phyloP scores from a whole-genome alignment of 1,140 invertebrate genomes.

The Temnothorax curvispinosus region DNA sequence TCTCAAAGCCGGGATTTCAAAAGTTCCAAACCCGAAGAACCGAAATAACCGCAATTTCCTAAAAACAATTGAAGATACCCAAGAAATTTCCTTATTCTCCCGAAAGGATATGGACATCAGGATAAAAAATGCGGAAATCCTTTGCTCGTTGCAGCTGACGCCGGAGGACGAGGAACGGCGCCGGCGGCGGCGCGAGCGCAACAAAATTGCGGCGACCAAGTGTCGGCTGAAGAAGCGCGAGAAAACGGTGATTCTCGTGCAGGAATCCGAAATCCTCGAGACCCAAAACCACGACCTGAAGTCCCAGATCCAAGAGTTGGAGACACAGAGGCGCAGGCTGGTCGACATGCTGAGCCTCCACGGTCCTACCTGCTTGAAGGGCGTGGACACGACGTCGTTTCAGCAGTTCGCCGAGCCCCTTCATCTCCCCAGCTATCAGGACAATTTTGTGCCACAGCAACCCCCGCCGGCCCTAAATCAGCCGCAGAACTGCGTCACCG shows the following conservation, averaged over 20 bases:
- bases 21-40: not conserved
- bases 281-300: constrained; percentile 95
- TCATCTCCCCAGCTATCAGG: constrained; percentile 82
- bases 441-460: constrained; percentile 78
- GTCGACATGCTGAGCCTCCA: constrained; percentile 92
- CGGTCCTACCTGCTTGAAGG: constrained; percentile 89
- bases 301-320: constrained; percentile 91
- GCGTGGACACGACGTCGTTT: constrained; percentile 79
- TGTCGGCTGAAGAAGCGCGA: constrained; percentile 97
- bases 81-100: not conserved
- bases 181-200: constrained; percentile 93
- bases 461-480: constrained; percentile 79
- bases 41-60: not conserved
- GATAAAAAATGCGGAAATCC: constrained; percentile 19
- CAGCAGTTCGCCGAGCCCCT: constrained; percentile 80
- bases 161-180: constrained; percentile 96
- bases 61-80: not conserved
- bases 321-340: constrained; percentile 90
- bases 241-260: constrained; percentile 93
- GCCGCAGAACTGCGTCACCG: constrained; percentile 80
- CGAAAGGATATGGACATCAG: not conserved
- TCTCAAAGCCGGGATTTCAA: not conserved
- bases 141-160: constrained; percentile 89
- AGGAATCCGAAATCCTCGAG: constrained; percentile 94
- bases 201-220: constrained; percentile 98